These are phyloP conservation scores for Acrossocheilus wenchowensis DNA, from an alignment of 2,797 vertebrate species.

Conservation along the genomic window DNA sequence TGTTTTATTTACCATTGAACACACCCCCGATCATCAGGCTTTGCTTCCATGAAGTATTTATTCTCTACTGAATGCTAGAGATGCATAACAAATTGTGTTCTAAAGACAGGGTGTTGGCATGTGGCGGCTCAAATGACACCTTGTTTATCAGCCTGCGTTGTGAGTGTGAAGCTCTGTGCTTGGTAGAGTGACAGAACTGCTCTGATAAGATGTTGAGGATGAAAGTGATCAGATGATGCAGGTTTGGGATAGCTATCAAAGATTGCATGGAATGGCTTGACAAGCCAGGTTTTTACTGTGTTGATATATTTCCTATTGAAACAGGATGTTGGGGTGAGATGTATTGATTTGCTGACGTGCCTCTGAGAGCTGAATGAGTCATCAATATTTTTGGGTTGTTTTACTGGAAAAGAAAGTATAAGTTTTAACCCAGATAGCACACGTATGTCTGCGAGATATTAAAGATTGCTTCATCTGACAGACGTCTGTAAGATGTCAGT, in stretches of 20 bases:
- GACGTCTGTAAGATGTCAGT: not conserved
- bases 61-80: slow-evolving; percentile 46
- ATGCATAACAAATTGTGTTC: slow-evolving; percentile 58
- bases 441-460: not conserved
- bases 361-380: not conserved
- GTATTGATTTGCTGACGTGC: not conserved
- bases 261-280: slow-evolving; percentile 13
- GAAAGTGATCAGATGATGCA: not conserved
- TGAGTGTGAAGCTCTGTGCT: not conserved
- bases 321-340: not conserved
- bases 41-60: slow-evolving; percentile 58
- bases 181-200: not conserved
- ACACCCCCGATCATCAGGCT: slow-evolving; percentile 50
- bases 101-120: slow-evolving; percentile 22
- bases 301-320: not conserved
- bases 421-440: not conserved
- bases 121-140: slow-evolving; percentile 20
- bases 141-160: slow-evolving; percentile 26
- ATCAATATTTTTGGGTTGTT: not conserved
- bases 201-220: not conserved
- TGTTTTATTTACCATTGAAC: slow-evolving; percentile 62
- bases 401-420: not conserved
- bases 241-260: slow-evolving; percentile 3
- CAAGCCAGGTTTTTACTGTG: not conserved
- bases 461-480: not conserved